Conservation (phyloP, 2,888 invertebrate genomes). For the Acronicta leporina region DNA sequence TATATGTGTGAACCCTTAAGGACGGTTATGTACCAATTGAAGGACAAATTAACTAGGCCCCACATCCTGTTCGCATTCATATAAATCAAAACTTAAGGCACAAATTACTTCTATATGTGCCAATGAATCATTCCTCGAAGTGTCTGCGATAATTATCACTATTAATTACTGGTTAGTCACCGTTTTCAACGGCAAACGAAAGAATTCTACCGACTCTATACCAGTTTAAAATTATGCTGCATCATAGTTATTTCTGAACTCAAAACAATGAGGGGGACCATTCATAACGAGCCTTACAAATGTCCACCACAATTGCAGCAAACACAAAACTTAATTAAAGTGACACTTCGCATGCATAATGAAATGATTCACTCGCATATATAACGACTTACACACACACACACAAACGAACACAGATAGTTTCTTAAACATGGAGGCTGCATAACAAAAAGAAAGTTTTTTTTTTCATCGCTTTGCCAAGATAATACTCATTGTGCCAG, state of each 20-base stretch:
- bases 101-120: constrained; percentile 36
- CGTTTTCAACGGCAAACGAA: constrained; percentile 37
- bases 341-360: constrained; percentile 85
- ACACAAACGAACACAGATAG: constrained; percentile 58
- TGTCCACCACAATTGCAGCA: constrained; percentile 79
- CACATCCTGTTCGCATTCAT: constrained; percentile 49
- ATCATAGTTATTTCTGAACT: constrained; percentile 78
- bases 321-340: constrained; percentile 85
- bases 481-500: constrained; percentile 19
- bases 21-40: constrained; percentile 7
- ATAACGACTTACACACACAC: constrained; percentile 53
- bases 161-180: constrained; percentile 55
- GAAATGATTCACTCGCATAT: constrained; percentile 80
- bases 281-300: constrained; percentile 76
- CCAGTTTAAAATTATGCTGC: constrained; percentile 64
- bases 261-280: constrained; percentile 70
- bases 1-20: constrained; percentile 15
- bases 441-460: constrained; percentile 44
- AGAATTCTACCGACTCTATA: constrained; percentile 38
- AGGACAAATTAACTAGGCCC: constrained; percentile 27
- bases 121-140: constrained; percentile 48
- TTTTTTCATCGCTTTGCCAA: constrained; percentile 35
- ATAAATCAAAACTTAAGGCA: constrained; percentile 45
- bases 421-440: constrained; percentile 48
- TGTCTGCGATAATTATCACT: constrained; percentile 55